phyloP scores from a whole-genome alignment of 1,140 invertebrate genomes.

The Drosophila lacertosa region DNA sequence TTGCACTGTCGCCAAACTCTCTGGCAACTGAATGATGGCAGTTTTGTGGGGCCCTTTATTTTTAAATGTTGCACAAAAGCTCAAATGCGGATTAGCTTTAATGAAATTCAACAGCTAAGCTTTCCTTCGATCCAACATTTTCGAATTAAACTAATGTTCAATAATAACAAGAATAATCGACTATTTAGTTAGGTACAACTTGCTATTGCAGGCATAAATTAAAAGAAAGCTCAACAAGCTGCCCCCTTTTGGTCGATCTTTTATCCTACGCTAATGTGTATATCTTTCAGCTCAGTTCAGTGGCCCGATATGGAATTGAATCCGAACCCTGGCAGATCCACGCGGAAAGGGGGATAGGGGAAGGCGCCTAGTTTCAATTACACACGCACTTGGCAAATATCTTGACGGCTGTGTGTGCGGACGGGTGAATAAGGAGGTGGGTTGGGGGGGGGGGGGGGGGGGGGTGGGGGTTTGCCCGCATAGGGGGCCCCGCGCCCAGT shows the following conservation, averaged over 20 bases:
- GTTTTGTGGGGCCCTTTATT: too few species aligned
- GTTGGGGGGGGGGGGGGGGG: background rate
- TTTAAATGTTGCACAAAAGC: too few species aligned
- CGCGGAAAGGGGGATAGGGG: background rate
- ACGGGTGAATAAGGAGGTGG: too few species aligned
- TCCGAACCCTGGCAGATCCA: conserved; percentile 8
- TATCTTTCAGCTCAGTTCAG: conserved; percentile 29
- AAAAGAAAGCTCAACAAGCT: too few species aligned
- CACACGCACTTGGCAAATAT: conserved; percentile 73
- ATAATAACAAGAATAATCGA: too few species aligned
- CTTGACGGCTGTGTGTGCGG: conserved; percentile 8
- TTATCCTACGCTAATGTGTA: conserved; percentile 7
- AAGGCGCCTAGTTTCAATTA: conserved; percentile 74
- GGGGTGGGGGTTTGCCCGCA: background rate
- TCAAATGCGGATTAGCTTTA: too few species aligned
- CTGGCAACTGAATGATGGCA: background rate
- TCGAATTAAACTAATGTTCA: too few species aligned
- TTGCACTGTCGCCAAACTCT: background rate
- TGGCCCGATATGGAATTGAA: conserved; percentile 18
- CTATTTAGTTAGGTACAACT: too few species aligned
- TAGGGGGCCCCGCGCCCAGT: conserved; percentile 5
- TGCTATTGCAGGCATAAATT: too few species aligned
- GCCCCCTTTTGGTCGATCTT: too few species aligned
- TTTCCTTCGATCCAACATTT: too few species aligned
- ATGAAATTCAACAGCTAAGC: too few species aligned